These are phyloP conservation scores for Chunga burmeisteri DNA, from an alignment of 2,113 vertebrate genomes.

Conservation along the genomic window DNA sequence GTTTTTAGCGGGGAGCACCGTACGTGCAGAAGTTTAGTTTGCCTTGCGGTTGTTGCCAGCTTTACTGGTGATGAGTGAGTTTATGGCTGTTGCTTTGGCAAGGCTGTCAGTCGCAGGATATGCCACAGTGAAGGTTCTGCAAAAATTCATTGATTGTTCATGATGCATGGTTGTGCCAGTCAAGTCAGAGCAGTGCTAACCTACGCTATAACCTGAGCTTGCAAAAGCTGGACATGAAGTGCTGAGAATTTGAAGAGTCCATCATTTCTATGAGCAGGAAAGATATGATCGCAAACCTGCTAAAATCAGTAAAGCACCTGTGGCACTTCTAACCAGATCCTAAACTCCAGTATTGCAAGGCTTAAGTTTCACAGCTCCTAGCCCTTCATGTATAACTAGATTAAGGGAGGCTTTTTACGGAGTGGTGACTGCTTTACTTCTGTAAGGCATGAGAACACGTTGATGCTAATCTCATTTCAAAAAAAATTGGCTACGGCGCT, in stretches of 20 bases:
- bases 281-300: background rate
- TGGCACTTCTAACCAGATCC: background rate
- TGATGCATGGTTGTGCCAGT: background rate
- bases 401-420: background rate
- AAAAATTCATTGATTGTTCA: background rate
- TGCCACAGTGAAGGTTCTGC: background rate
- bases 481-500: background rate
- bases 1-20: background rate
- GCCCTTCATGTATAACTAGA: background rate
- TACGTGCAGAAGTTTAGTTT: background rate
- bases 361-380: background rate
- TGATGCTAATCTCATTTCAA: slow-evolving; percentile 24
- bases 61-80: background rate
- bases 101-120: background rate
- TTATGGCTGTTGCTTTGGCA: background rate
- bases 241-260: background rate
- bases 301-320: background rate
- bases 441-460: background rate
- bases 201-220: background rate
- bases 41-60: background rate
- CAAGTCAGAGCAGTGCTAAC: background rate
- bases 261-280: background rate
- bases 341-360: background rate
- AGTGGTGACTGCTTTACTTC: background rate
- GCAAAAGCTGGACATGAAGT: background rate